Conservation (phyloP, 2,888 invertebrate species). For the Bombylius discolor region DNA sequence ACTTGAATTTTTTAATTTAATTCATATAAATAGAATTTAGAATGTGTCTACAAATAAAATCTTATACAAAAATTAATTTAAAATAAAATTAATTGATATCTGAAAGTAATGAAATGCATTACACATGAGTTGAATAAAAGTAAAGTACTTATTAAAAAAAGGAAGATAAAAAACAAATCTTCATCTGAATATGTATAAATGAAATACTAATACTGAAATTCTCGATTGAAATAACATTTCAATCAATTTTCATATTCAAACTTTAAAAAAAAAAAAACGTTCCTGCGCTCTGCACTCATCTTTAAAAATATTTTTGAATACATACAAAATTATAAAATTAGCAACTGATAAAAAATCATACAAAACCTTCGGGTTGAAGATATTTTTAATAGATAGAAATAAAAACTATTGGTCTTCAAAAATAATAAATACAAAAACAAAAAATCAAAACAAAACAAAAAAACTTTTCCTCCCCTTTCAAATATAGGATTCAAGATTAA, state of each 20-base stretch:
- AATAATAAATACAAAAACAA: conserved; percentile 13
- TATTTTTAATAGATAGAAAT: background rate
- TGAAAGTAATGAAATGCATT: background rate
- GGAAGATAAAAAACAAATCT: no score
- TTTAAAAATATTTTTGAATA: background rate
- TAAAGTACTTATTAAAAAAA: no score
- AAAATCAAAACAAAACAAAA: conserved; percentile 3
- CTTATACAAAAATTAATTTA: no score
- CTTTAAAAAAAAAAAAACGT: background rate
- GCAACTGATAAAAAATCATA: no score
- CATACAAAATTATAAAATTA: background rate
- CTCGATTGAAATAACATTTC: conserved; percentile 4
- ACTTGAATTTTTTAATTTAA: background rate
- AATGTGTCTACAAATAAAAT: conserved; percentile 4
- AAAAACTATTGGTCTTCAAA: background rate
- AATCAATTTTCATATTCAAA: conserved; percentile 10
- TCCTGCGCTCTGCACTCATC: conserved; percentile 1
- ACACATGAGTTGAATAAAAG: background rate
- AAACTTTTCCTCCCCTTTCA: conserved; percentile 19
- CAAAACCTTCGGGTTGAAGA: background rate
- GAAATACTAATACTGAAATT: no score
- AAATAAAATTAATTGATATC: background rate
- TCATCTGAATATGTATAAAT: no score
- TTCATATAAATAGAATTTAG: background rate
- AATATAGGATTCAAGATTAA: conserved; percentile 21